These are phyloP conservation scores for Ara ararauna DNA, from an alignment of 2,797 vertebrate genomes.

Conservation along the genomic window DNA sequence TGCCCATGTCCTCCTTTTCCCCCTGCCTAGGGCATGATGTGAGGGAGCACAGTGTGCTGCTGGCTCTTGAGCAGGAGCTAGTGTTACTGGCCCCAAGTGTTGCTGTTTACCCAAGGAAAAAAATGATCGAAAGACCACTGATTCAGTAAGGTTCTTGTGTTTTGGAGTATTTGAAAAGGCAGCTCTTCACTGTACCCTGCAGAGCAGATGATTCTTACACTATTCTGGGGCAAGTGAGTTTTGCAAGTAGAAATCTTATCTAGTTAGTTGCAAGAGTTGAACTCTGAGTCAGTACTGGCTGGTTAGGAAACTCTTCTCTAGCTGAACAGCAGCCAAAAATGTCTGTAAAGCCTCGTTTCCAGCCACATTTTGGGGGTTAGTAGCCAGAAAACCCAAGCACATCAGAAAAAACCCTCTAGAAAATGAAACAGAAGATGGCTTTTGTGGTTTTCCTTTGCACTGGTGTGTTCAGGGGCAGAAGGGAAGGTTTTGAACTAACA, in stretches of 20 bases:
- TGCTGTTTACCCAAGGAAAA: not conserved
- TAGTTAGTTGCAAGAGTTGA: not conserved
- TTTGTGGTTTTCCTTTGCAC: not conserved
- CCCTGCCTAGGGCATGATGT: fast-evolving
- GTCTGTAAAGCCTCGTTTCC: constrained; percentile 1
- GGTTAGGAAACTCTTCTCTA: not conserved
- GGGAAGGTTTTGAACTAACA: not conserved
- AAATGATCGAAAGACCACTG: not conserved
- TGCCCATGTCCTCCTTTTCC: not conserved
- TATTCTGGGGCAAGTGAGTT: not conserved
- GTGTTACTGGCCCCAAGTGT: not conserved
- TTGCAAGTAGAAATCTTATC: not conserved
- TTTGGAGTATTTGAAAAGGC: not conserved
- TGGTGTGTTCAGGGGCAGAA: not conserved
- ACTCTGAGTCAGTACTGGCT: not conserved
- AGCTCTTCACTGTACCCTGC: not conserved
- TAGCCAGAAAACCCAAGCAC: not conserved
- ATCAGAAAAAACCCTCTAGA: not conserved
- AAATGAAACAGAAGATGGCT: not conserved
- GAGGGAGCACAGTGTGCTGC: not conserved
- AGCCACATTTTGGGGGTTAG: not conserved
- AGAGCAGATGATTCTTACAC: not conserved
- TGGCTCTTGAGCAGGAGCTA: not conserved
- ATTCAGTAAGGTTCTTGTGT: not conserved
- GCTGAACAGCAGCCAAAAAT: not conserved